A percentile compares a stretch with the other conserved stretches of the same genome.
Conservation (phyloP, 2,113 vertebrate genomes). For the Strix aluco region DNA sequence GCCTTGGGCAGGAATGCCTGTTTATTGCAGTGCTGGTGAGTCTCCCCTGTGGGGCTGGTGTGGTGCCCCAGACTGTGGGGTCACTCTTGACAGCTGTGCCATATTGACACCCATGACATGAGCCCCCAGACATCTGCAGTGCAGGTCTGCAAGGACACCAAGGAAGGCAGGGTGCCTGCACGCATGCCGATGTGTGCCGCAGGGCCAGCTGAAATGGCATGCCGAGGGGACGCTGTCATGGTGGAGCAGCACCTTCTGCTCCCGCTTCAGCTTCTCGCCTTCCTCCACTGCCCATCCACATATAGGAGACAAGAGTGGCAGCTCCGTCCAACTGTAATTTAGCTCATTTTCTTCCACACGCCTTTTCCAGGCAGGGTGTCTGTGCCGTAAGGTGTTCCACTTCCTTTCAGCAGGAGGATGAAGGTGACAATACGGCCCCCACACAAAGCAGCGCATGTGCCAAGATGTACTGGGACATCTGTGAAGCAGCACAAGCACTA, state of each 20-base stretch:
- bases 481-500: not conserved
- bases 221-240: not conserved
- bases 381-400: not conserved
- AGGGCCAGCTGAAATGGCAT: accelerated
- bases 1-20: not conserved
- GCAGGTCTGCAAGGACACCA: not conserved
- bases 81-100: not conserved
- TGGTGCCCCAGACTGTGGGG: not conserved
- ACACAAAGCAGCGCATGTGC: not conserved
- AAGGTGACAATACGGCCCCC: not conserved
- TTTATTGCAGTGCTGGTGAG: not conserved
- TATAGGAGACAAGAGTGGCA: not conserved
- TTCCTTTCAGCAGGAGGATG: not conserved
- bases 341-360: not conserved
- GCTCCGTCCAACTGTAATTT: not conserved
- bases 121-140: not conserved
- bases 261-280: not conserved
- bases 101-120: not conserved
- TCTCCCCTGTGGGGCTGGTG: not conserved
- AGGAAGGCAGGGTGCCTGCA: not conserved
- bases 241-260: not conserved
- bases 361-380: not conserved
- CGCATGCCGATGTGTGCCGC: not conserved
- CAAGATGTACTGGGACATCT: not conserved
- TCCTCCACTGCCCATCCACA: not conserved